Percentiles rank a stretch among this genome's conserved stretches.
phyloP scores from a whole-genome alignment of 2,888 invertebrate species.

The Orchesella flavescens region DNA sequence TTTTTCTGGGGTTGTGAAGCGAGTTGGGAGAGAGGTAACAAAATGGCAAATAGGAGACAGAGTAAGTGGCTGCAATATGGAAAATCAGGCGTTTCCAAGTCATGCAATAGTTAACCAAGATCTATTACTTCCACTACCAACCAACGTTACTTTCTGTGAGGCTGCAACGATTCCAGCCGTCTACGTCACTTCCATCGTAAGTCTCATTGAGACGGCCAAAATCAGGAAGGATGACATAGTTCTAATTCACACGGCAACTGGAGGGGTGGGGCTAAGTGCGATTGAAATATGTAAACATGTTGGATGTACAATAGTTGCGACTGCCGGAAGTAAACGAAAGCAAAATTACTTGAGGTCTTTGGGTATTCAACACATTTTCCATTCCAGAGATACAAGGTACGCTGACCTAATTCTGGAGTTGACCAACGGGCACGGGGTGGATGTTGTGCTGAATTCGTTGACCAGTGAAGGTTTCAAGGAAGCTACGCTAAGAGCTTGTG shows the following conservation, averaged over 20 bases:
- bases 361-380: slow-evolving; percentile 54
- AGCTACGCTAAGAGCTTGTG: slow-evolving; percentile 31
- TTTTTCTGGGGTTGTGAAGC: slow-evolving; percentile 19
- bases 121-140: background rate
- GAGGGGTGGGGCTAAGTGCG: slow-evolving; percentile 60
- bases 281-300: slow-evolving; percentile 48
- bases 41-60: background rate
- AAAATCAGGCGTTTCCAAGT: slow-evolving; percentile 24
- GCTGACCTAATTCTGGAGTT: slow-evolving; percentile 22
- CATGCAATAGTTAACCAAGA: slow-evolving; percentile 15
- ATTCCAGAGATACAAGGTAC: slow-evolving; percentile 52
- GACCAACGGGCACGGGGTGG: slow-evolving; percentile 36
- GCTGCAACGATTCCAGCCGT: slow-evolving; percentile 7
- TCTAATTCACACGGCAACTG: slow-evolving; percentile 62
- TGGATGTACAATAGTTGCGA: slow-evolving; percentile 46
- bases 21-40: background rate
- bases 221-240: slow-evolving; percentile 13
- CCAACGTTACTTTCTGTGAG: background rate
- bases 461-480: slow-evolving; percentile 56
- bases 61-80: background rate
- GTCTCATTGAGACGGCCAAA: background rate
- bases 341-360: slow-evolving; percentile 35
- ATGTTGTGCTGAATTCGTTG: slow-evolving; percentile 49
- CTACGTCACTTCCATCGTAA: background rate
- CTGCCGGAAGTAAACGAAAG: slow-evolving; percentile 56